Evolutionary conservation across 53 echinoderm and acorn worm species (phyloP).

Genomic region (Echinarachnius parma): DNA sequence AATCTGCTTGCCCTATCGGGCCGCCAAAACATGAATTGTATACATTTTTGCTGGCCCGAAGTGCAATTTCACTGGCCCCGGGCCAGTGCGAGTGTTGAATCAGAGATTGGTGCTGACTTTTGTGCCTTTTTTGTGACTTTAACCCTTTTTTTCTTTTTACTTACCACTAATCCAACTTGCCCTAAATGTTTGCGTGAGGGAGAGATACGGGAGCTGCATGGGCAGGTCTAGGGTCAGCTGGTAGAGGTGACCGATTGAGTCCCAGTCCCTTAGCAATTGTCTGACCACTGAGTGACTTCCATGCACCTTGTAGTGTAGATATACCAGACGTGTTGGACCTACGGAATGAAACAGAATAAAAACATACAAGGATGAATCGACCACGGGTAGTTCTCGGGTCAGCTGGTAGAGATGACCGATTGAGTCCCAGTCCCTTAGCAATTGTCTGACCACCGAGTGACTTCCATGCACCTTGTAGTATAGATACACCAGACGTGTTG

Average conservation of each 20-base stretch:
- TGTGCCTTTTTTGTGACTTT: too few relatives aligned
- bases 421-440: slow-evolving; percentile 84
- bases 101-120: too few relatives aligned
- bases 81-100: too few relatives aligned
- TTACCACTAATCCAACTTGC: slow-evolving; percentile 49
- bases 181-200: slow-evolving; percentile 42
- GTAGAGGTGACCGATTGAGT: slow-evolving; percentile 81
- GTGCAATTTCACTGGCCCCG: too few relatives aligned
- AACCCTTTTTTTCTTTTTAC: too few relatives aligned
- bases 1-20: too few relatives aligned
- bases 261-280: slow-evolving; percentile 78
- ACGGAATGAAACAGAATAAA: too few relatives aligned
- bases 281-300: slow-evolving; percentile 53
- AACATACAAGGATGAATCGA: too few relatives aligned
- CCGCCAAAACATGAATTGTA: too few relatives aligned
- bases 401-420: slow-evolving; percentile 78
- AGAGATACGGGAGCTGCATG: slow-evolving; percentile 43
- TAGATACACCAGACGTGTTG: slow-evolving; percentile 69
- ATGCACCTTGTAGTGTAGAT: slow-evolving; percentile 69
- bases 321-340: slow-evolving; percentile 73
- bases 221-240: slow-evolving; percentile 69
- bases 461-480: slow-evolving; percentile 60
- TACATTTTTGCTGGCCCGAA: too few relatives aligned
- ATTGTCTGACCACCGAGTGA: slow-evolving; percentile 58
- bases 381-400: slow-evolving; percentile 61